These are phyloP conservation scores for Poliocrania exsul DNA, from an alignment of 2,797 vertebrate species.

Conservation along the genomic window DNA sequence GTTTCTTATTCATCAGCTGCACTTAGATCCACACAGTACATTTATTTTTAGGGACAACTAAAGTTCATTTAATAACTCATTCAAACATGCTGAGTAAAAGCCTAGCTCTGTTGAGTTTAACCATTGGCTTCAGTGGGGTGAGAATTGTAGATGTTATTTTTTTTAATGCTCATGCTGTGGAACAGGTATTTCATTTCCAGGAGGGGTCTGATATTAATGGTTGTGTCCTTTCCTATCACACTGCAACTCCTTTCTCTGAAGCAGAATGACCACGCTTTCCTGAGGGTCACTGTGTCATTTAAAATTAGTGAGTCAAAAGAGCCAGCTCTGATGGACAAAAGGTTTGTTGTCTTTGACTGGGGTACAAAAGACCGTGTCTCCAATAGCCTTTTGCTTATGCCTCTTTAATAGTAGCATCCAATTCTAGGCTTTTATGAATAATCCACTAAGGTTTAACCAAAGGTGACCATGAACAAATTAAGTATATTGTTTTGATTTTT, in stretches of 20 bases:
- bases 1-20: constrained; percentile 57
- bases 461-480: constrained; percentile 18
- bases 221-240: not conserved
- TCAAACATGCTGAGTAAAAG: constrained; percentile 63
- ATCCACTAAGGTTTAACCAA: constrained; percentile 16
- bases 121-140: constrained; percentile 5
- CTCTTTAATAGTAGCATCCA: not conserved
- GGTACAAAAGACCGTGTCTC: not conserved
- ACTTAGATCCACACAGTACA: constrained; percentile 45
- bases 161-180: not conserved
- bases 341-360: constrained; percentile 22
- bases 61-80: constrained; percentile 58
- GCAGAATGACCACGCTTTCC: constrained; percentile 2
- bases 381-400: not conserved
- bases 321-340: not conserved
- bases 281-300: not conserved
- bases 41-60: constrained; percentile 65
- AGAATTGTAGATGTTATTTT: not conserved
- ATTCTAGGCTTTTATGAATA: not conserved
- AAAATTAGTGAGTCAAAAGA: constrained; percentile 24
- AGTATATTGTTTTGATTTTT: constrained; percentile 46
- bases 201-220: not conserved
- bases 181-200: constrained; percentile 39
- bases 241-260: constrained; percentile 5
- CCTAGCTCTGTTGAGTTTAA: constrained; percentile 39